Evolutionary conservation across 2,113 vertebrate genomes (phyloP).

Genomic region (Terrapene triunguis): DNA sequence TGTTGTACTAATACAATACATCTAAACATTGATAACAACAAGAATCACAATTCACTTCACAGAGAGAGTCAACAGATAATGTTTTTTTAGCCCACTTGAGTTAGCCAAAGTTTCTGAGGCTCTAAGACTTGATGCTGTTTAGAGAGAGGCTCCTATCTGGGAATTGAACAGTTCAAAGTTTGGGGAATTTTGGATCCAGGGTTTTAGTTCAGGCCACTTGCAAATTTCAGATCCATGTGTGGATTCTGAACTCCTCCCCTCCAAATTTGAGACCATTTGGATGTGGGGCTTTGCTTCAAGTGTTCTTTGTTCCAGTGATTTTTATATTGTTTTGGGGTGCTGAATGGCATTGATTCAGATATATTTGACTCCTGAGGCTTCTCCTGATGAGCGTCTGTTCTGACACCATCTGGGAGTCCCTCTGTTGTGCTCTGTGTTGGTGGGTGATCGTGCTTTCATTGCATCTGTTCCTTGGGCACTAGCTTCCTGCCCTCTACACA

Average conservation of each 20-base stretch:
- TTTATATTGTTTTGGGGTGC: neutral
- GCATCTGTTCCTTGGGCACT: neutral
- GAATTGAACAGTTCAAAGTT: neutral
- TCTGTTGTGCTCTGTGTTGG: neutral
- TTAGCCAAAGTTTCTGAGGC: neutral
- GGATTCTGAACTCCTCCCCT: neutral
- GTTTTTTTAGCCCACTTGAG: neutral
- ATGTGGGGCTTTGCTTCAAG: rapidly evolving
- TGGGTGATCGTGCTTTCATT: neutral
- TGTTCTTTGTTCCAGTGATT: neutral
- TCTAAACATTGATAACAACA: neutral
- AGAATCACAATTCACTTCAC: neutral
- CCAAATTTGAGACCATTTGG: neutral
- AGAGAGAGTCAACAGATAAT: neutral
- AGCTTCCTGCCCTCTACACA: neutral
- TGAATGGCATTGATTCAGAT: neutral
- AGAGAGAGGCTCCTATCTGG: neutral
- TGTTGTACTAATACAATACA: neutral
- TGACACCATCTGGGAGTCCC: neutral
- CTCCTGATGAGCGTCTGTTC: neutral
- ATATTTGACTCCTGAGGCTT: neutral
- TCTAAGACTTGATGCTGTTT: neutral
- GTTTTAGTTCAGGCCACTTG: neutral
- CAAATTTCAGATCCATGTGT: neutral
- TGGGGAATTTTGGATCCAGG: neutral